Evolutionary conservation across 2,113 vertebrate genomes (phyloP), one percentile per base, ranked within the genome.

Genomic region (Sebastes schlegelii): DNA sequence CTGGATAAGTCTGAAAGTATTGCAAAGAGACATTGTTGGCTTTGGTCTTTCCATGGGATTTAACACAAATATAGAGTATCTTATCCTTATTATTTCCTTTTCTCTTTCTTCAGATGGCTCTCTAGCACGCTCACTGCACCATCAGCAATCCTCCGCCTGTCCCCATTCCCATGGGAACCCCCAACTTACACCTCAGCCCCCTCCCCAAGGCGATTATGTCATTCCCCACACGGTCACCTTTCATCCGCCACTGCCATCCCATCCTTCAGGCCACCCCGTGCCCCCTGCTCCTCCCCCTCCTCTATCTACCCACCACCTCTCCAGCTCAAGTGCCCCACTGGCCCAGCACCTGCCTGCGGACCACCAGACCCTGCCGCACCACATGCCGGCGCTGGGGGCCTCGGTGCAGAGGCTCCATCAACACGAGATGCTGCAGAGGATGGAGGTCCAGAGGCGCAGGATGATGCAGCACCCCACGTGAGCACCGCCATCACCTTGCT

Each of bases 381-480:
- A 99, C 88, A 95, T 99, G 88, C 95, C 97, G 17, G 90, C 97
- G n/a, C 87, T 98, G 26, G 97, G 96, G 10, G 95, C 97, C 75
- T 93, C 97, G 0, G 95, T 98, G 71, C 98, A 98, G 93, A 95
- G 98, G 93, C 95, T 99, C 45, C 97, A 98, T 91, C 97, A 97
- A 55, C 98, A 99, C n/a, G 98, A 99, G 77, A 95, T 99, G 87
- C 96, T 99, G 94, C 98, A 99, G 94, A 96, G 98, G 93, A 97
- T 99, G 96, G 98, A 99, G 94, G 98, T 96, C 85, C 98, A 99
- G 87, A 95, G 98, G 72, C 96, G 97, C 84, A 94, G 98, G 82
- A 97, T 99, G 97, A 97, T 99, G 97, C 98, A 99, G 86, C 98
- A 99, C 80, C 98, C 98, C 48, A 99, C 97, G 98, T 99, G 95